Conservation (phyloP, 2,888 invertebrate genomes). For the Lycaena phlaeas region DNA sequence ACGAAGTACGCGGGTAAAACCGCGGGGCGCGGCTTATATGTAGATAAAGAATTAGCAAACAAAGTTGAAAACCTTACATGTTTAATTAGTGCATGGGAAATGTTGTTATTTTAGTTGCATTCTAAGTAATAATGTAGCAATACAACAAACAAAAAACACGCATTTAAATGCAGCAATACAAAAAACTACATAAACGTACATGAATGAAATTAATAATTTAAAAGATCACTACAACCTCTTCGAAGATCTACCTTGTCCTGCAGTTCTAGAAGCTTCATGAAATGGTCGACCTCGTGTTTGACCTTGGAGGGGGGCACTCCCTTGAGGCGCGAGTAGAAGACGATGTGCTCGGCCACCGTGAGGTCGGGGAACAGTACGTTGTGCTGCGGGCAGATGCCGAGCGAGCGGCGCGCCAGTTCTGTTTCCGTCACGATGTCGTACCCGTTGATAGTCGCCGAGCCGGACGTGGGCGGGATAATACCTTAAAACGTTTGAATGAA, state of each 20-base stretch:
- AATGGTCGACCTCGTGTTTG: constrained; percentile 76
- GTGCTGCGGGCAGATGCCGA: constrained; percentile 90
- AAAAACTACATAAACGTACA: too few relatives aligned
- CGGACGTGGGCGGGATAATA: constrained; percentile 80
- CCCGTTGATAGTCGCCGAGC: constrained; percentile 81
- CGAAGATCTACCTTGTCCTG: constrained; percentile 72
- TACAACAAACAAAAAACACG: too few relatives aligned
- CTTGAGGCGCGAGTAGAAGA: constrained; percentile 85
- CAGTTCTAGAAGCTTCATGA: constrained; percentile 77
- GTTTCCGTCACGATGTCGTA: constrained; percentile 81
- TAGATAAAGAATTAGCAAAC: too few relatives aligned
- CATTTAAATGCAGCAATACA: too few relatives aligned
- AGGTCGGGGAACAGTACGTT: constrained; percentile 89
- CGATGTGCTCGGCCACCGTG: constrained; percentile 87
- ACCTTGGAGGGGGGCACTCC: constrained; percentile 70
- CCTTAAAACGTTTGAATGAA: too few relatives aligned
- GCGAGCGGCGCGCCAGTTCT: constrained; percentile 77
- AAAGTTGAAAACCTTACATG: too few relatives aligned
- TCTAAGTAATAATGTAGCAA: too few relatives aligned
- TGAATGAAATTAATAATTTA: too few relatives aligned
- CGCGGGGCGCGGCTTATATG: too few relatives aligned
- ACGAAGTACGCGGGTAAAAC: too few relatives aligned
- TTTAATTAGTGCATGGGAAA: too few relatives aligned
- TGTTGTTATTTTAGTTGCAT: too few relatives aligned
- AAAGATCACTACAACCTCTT: neutral